Evolutionary conservation across 2,888 invertebrate genomes (phyloP).

Genomic region (Leucozona laternaria): DNA sequence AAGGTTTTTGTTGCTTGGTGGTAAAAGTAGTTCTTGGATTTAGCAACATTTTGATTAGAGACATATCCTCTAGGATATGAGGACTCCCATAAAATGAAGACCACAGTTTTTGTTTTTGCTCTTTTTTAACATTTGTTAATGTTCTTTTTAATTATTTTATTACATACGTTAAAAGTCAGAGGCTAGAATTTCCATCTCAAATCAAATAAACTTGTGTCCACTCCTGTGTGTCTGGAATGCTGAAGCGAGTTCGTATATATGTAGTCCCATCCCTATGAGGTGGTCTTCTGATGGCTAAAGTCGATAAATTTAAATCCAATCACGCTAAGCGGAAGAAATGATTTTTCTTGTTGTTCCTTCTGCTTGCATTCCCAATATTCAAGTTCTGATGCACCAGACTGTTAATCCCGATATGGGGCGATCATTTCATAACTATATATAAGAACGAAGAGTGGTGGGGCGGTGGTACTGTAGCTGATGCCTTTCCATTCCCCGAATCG

Average conservation of each 20-base stretch:
- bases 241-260: too few relatives aligned
- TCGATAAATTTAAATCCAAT: conserved; percentile 58
- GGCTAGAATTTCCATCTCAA: conserved; percentile 9
- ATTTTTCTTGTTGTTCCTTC: conserved; percentile 7
- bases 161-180: conserved; percentile 16
- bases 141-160: conserved; percentile 30
- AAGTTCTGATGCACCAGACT: conserved; percentile 32
- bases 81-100: background rate
- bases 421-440: conserved; percentile 29
- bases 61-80: background rate
- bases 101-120: background rate
- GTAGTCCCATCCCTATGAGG: background rate
- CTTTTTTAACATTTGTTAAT: conserved; percentile 14
- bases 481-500: background rate
- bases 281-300: conserved; percentile 32
- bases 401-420: conserved; percentile 41
- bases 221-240: background rate
- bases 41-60: conserved; percentile 16
- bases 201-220: conserved; percentile 23
- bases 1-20: background rate
- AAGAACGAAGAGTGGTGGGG: background rate
- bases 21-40: background rate
- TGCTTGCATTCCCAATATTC: conserved; percentile 27
- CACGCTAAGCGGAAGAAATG: conserved; percentile 46
- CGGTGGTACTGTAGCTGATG: too few relatives aligned